Base-by-base conservation (phyloP, 2,888 invertebrate species). In the Allacma fusca region DNA sequence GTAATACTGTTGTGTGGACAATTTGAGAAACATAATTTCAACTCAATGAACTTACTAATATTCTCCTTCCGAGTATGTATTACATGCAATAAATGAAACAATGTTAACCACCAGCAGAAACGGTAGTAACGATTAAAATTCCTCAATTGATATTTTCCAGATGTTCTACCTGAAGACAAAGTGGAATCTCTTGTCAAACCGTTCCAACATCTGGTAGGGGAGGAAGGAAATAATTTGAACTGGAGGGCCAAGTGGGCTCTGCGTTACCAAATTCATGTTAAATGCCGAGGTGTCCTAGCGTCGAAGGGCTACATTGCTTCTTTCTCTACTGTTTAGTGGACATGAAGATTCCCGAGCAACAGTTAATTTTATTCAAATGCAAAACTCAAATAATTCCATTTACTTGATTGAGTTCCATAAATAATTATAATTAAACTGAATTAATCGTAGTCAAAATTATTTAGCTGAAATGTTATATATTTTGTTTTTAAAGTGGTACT, bases 211-310 rank as follows among this genome's bases (percentile, higher is more conserved):
- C 24, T 59, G 59, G 86, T 88, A 76, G 89, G 89, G 24, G 87
- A 90, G 78, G 90, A 89, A 78, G 89, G 91, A 24, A 88, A 94
- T 78, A 88, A 88, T 26, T 87, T 86, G 83, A 85, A 85, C 85
- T 57, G 84, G 74, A 87, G 88, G 62, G 86, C 92, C 19, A 90
- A 91, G 77, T 97, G 96, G 96, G 91, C 93, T 2, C 90, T 93
- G 57, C 89, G 96, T 65, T 97, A 95, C 87, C 93, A 95, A 84
- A 93, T 95, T 0, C 93, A 97, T 85, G 91, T 97, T 44, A 95
- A 94, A 85, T 94, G 95, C 85, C 90, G 97, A 67, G 97, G 97
- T 0, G 95, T 98, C 9, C 90, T 98, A 65, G 92, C 94, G 0
- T 92, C 93, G 19, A 97, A 97, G 86, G 97, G 97, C 0, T 97